Conservation (phyloP, 2,113 vertebrate species). For the Calyptomena viridis region DNA sequence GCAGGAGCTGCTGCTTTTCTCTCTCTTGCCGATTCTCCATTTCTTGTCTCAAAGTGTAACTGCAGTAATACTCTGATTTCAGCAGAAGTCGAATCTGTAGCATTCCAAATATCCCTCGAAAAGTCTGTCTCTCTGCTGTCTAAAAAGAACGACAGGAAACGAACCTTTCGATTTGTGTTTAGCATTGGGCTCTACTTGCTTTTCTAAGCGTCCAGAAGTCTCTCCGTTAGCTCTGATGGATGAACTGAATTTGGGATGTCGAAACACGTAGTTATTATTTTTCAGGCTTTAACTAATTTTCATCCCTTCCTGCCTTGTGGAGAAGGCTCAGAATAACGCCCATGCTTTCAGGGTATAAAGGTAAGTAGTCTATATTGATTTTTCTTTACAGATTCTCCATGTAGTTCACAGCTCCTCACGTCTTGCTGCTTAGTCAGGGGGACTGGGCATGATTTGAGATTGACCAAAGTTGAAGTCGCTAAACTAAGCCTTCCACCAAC, state of each 20-base stretch:
- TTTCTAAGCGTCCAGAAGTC: background rate
- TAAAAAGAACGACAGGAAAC: fast-evolving
- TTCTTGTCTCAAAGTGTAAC: background rate
- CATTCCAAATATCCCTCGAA: background rate
- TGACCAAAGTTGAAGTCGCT: background rate
- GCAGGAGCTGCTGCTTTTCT: background rate
- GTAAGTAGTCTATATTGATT: background rate
- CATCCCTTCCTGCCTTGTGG: background rate
- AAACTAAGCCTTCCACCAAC: background rate
- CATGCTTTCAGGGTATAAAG: background rate
- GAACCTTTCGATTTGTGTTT: background rate
- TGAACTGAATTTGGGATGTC: background rate
- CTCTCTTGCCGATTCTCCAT: background rate
- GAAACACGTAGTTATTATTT: background rate
- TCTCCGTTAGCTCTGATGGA: background rate
- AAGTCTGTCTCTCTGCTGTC: background rate
- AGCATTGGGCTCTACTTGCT: background rate
- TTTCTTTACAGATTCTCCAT: background rate
- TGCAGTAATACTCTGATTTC: background rate
- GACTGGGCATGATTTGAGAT: background rate
- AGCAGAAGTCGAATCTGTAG: fast-evolving
- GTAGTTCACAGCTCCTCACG: background rate
- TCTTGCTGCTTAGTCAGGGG: background rate
- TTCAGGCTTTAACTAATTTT: background rate
- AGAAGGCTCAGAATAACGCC: background rate